These are phyloP conservation scores for Bunonema sp. DNA, from an alignment of 2,888 invertebrate species.

Conservation along the genomic window DNA sequence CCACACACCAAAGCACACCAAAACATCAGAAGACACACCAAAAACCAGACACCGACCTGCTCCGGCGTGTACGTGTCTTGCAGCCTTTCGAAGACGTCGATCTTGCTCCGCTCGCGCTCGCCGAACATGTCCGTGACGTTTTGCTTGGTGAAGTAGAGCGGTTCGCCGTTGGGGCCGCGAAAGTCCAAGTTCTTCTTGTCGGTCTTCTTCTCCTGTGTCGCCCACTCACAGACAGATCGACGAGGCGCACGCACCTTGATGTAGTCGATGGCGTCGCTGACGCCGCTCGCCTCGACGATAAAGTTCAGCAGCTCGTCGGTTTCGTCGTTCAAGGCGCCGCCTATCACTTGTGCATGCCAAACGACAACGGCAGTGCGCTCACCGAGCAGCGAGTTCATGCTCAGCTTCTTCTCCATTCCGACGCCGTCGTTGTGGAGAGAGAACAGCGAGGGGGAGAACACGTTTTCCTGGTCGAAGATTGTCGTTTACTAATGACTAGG, in stretches of 20 bases:
- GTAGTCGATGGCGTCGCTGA: not conserved
- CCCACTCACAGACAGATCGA: too few species aligned
- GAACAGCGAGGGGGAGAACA: constrained; percentile 16
- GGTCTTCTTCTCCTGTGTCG: not conserved
- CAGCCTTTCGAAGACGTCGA: constrained; percentile 13
- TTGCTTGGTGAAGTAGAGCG: constrained; percentile 20
- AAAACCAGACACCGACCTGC: constrained; percentile 6
- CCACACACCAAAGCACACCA: too few species aligned
- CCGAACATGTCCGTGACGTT: constrained; percentile 14
- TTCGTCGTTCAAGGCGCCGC: constrained; percentile 5
- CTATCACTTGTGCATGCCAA: too few species aligned
- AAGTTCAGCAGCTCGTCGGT: constrained; percentile 15
- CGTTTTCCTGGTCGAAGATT: constrained; percentile 8
- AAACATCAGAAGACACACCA: too few species aligned
- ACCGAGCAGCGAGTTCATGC: too few species aligned
- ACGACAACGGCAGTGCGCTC: too few species aligned
- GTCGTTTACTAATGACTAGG: too few species aligned
- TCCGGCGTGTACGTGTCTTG: constrained; percentile 7
- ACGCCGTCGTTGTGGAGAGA: constrained; percentile 10
- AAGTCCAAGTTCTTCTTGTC: constrained; percentile 6
- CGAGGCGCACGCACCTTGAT: too few species aligned
- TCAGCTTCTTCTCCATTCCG: too few species aligned
- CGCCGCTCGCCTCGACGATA: constrained; percentile 17
- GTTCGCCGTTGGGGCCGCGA: constrained; percentile 7
- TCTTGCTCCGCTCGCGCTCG: constrained; percentile 8